Evolutionary conservation across 2,888 invertebrate genomes (phyloP).

Genomic region (Agapetus fuscipes): DNA sequence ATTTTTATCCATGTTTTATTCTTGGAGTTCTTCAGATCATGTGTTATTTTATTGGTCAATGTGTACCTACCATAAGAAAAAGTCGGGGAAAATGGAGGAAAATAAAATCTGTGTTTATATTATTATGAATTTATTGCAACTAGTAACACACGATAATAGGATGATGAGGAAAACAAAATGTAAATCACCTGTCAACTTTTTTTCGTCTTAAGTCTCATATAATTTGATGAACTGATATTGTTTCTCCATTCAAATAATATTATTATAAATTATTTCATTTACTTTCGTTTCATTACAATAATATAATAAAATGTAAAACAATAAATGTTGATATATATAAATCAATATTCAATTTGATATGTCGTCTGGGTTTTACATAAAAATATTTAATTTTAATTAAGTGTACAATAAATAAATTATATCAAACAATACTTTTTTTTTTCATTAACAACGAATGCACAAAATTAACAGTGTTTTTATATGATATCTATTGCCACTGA

Average conservation of each 20-base stretch:
- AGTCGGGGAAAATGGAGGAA: no score
- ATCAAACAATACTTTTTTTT: neutral
- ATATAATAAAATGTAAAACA: slow-evolving; percentile 7
- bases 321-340: slow-evolving; percentile 6
- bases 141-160: slow-evolving; percentile 48
- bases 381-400: neutral
- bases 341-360: slow-evolving; percentile 8
- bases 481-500: neutral
- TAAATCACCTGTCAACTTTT: slow-evolving; percentile 1
- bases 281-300: neutral
- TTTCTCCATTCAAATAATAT: slow-evolving; percentile 4
- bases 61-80: no score
- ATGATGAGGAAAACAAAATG: slow-evolving; percentile 32
- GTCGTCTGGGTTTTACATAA: slow-evolving; percentile 7
- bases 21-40: no score
- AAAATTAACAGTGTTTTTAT: neutral
- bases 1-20: no score
- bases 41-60: no score
- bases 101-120: slow-evolving; percentile 2
- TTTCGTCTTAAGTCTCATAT: slow-evolving; percentile 3
- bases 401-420: slow-evolving; percentile 1
- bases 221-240: slow-evolving; percentile 4
- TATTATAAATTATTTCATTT: no score
- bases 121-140: slow-evolving; percentile 42
- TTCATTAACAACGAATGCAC: neutral